Evolutionary conservation across 2,797 vertebrate genomes (phyloP), one percentile per base, ranked within the genome.

Genomic region (Adelosebastes latens): DNA sequence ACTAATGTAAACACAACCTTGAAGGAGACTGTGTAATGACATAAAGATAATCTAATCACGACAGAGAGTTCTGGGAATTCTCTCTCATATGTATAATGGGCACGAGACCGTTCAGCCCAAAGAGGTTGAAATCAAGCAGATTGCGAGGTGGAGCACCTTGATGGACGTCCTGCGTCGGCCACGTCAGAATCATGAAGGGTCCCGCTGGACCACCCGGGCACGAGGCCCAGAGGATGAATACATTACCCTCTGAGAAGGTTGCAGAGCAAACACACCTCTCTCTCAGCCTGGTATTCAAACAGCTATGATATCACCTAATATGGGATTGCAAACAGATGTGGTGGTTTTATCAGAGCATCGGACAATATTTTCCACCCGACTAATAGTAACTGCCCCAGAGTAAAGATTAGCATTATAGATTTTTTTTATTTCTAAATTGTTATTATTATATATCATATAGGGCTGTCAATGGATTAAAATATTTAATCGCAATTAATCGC

Each of bases 301-400:
- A 80, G 89, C 80, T 86, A 87, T 95, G 93, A 93, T 88, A 90
- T 95, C 93, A 95, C 82, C 74, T 73, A 36, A 82, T 75, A 67
- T 31, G 58, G 84, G 86, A 95, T 91, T 81, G 82, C 76, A 84
- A 94, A 92, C 95, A 95, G 90, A 94, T 94, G 93, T 88, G 86
- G 60, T 25, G 42, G 56, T 79, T 91, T 90, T 87, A 93, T 93
- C 81, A 77, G 72, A 60, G 55, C 77, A 80, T 69, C 39, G 29
- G 27, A 55, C 32, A 58, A 24, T 66, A 22, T 70, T 73, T 81
- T 55, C 46, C 36, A 32, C 34, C 64, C 22, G 24, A 63, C 20
- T 60, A 42, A 64, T n/a, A 56, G 1, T 14, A 25, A 49, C 6
- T 69, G 13, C 18, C 58, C 5, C 4, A 67, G 2, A 49, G 25